Base-by-base conservation (phyloP, 2,888 invertebrate species). In the Smittia sp. region DNA sequence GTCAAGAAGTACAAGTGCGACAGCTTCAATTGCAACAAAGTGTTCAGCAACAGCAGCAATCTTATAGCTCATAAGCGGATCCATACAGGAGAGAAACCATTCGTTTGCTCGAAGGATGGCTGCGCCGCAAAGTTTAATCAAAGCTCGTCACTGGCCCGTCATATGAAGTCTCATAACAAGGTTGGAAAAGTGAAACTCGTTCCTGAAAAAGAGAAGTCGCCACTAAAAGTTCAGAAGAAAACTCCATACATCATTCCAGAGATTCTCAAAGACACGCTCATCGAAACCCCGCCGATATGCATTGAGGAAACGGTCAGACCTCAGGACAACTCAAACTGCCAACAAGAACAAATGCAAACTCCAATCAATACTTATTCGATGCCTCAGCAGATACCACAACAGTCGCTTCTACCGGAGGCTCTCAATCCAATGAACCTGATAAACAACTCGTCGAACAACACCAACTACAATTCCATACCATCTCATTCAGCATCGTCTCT, bases 11-110 rank as follows among this genome's bases (percentile, higher is more conserved):
- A 76, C 67, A 75, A 74, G 41, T 77, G 77, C 58, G 54, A 75
- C 1, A 27, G 15, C 3, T 22, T 22, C 41, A 75, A 76, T 54
- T 77, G 77, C 22, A 76, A 75, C 3, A 77, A 77, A 65, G 73
- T 73, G 20, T 77, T 77, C 73, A 75, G 76, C 7, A 77, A 76
- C 38, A 75, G 75, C 41, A 76, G 76, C 13, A 77, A 77, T 75
- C 74, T 77, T 22, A 77, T 74, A 25, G 75, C 75, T 46, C 77
- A 77, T 74, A 74, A 39, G 27, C 75, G 76, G 38, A 76, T 76
- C 15, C 77, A 77, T 68, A 76, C 76, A 1, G 77, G 77, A 3
- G 77, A 76, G 70, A 76, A 76, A 41, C 76, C 77, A 18, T 77
- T 73, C 74, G 52, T 62, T 7, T 77, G 77, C 25, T 68, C 13